Evolutionary conservation across 2,797 vertebrate species (phyloP).

Genomic region (Nannoperca obscura): DNA sequence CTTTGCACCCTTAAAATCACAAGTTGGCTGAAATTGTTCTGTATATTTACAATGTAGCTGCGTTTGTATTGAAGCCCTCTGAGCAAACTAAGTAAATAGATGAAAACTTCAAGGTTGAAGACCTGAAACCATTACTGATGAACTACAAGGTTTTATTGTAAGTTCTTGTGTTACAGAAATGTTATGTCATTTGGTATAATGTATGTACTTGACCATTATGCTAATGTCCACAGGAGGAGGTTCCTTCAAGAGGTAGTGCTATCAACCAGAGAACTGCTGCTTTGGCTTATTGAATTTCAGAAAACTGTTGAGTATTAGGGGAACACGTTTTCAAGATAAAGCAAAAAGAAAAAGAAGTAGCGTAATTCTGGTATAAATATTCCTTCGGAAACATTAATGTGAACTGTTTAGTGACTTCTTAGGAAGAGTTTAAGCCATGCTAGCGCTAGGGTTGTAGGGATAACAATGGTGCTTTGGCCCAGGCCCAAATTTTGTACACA

Average conservation of each 20-base stretch:
- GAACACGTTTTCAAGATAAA: background rate
- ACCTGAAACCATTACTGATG: slow-evolving; percentile 20
- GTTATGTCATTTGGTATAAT: slow-evolving; percentile 15
- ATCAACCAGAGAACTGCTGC: slow-evolving; percentile 2
- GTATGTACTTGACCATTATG: background rate
- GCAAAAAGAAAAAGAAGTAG: no score
- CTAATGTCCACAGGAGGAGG: slow-evolving; percentile 18
- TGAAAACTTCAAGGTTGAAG: slow-evolving; percentile 13
- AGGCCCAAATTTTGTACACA: background rate
- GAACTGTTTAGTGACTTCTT: background rate
- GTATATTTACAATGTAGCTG: background rate
- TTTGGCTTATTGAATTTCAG: background rate
- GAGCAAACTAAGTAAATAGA: slow-evolving; percentile 5
- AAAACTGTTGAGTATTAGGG: background rate
- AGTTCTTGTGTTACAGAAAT: slow-evolving; percentile 22
- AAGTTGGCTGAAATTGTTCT: slow-evolving; percentile 13
- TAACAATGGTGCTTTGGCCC: background rate
- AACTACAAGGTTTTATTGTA: slow-evolving; percentile 1
- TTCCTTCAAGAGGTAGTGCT: slow-evolving; percentile 1
- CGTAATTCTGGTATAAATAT: no score
- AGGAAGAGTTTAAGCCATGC: background rate
- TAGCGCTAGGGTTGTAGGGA: background rate
- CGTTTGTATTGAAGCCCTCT: background rate
- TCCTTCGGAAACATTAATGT: background rate
- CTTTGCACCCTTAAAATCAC: background rate